Base-by-base conservation (phyloP, 2,888 invertebrate genomes). In the Acholoe squamosa region DNA sequence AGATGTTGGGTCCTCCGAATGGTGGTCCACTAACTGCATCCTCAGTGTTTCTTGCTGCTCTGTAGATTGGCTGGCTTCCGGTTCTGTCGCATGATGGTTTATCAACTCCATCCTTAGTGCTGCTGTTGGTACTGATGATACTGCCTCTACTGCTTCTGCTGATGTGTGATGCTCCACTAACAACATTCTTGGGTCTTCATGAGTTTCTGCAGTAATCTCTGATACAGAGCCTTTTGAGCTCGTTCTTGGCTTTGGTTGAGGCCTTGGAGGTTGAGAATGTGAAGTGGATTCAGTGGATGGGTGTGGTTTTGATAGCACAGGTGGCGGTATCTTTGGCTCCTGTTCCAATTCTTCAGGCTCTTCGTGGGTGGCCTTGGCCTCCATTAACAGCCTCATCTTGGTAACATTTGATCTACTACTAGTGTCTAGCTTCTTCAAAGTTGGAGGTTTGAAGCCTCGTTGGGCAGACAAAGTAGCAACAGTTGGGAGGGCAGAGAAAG, bases 391-490 rank as follows among this genome's bases (percentile, higher is more conserved):
- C n/a, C 86, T 16, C 10, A 86, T 16, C 31, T 86, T 86, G 52
- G 86, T 16, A 16, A 86, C 86, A 54, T 52, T 86, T 14, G 86
- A 86, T 16, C 16, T 14, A 86, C 28, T 28, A 7, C 54, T 54
- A 28, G 52, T 31, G 33, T 86, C 86, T 22, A 56, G 22, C 33
- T 86, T 86, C 28, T 86, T 86, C 54, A 86, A 28, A 10, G 86
- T 86, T 14, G 86, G 86, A 0, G 86, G 86, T 28, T 86, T 86
- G 86, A 86, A 54, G 14, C 86, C 86, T 86, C 56, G n/a, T 14
- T 52, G 54, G 14, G 56, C 14, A 14, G 33, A 54, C 28, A 33
- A 54, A 25, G 54, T 54, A 0, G n/a, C 14, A 12, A 33, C 51
- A 16, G 28, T 28, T 16, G 84, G 84, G n/a, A 43, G 56, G 1